Base-by-base conservation (phyloP, 2,113 vertebrate species). In the Colius striatus region DNA sequence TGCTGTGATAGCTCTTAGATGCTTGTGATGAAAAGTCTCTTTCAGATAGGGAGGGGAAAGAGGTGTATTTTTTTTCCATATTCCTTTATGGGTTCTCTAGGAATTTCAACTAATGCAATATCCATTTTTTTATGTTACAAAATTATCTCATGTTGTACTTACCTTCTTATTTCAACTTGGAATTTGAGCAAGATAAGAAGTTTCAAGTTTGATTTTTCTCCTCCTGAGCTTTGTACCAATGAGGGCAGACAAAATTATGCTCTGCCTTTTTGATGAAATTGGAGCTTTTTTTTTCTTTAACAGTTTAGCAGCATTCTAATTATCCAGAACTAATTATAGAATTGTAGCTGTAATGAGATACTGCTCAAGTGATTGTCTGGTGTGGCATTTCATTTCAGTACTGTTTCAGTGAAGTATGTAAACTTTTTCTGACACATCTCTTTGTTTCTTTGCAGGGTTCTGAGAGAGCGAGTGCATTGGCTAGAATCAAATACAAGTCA, bases 401-500 rank as follows among this genome's bases (percentile, higher is more conserved):
- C 10, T 75, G 32, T 20, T 61, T 0, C 51, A 23, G 45, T 16
- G 27, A 13, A 58, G 34, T 29, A 16, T 34, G 11, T 53, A 60
- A 82, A 36, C 30, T 6, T 94, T 79, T 68, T 53, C 66, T 94
- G 21, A 85, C 27, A 29, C 11, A 7, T 78, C 9, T 90, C 27
- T 84, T 84, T 90, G 43, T 83, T 97, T 70, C 80, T 81, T 97
- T 94, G 27, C 95, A 99, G 99, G 96, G 97, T 71, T 98, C 98
- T 87, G 97, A 87, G 79, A 98, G 99, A 97, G 99, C 99, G 45
- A 95, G 30, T 80, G 97, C 97, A 36, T 94, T 99, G 75, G 98
- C 99, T 5, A 98, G 97, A 94, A 99, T 99, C 97, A 99, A 99
- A 71, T 98, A 98, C 6, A 99, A 87, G 75, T 99, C 99, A 4